Evolutionary conservation across 2,113 vertebrate species (phyloP), one percentile per base, ranked within the genome.

Genomic region (Hippoglossus stenolepis): DNA sequence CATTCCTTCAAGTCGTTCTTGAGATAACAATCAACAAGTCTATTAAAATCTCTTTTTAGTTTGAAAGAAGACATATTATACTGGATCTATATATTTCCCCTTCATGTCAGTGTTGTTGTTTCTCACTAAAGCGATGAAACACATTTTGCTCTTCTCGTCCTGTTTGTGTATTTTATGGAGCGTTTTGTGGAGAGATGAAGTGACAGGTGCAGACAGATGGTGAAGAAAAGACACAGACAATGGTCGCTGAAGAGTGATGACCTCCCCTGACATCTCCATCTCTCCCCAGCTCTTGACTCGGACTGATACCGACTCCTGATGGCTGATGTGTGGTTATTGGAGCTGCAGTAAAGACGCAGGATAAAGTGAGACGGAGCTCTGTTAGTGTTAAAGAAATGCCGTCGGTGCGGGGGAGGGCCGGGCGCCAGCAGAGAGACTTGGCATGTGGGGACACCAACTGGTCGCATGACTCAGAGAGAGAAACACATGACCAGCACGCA

Each of bases 371-470:
- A 65, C 47, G 3, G 20, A 67, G 53, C 31, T 51, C 18, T 47
- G 70, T 13, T 20, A 2, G 59, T 75, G 84, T 75, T 74, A 31
- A 77, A 73, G 70, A 70, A 72, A 62, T 56, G 57, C 3, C 57
- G 75, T 75, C 79, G 78, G 72, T 80, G 85, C 85, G 89, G 84
- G 89, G 84, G 84, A 82, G 88, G 78, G 83, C 72, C 69, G 85
- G 85, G 83, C 67, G 91, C 69, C 73, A 68, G 61, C 56, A 38
- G 81, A 70, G 63, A 82, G 85, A 64, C 69, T 74, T 87, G 87
- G 70, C 82, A 91, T 87, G 89, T 93, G 89, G 89, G 80, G 77
- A 80, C 85, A 83, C 90, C 93, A 93, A 93, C 87, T 88, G 92
- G 85, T 87, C 72, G 1, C 70, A 78, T 94, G 92, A 94, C 53